These are phyloP conservation scores for Hyalella azteca DNA, from an alignment of 2,888 invertebrate species.

Conservation along the genomic window DNA sequence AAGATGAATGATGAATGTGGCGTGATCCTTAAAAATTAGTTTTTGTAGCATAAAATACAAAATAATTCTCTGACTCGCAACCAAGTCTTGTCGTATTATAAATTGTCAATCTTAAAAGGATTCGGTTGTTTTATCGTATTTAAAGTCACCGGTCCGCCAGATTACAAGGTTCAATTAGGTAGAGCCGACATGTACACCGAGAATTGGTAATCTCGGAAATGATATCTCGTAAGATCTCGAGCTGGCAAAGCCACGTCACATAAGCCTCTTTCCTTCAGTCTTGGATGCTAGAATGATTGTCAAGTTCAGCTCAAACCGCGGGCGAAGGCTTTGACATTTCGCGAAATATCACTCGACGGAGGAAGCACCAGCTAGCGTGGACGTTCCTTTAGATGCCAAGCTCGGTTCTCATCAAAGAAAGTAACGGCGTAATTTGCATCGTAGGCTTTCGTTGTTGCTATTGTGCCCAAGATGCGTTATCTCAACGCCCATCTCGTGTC, in stretches of 20 bases:
- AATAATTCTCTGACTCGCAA: too few relatives aligned
- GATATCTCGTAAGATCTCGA: background rate
- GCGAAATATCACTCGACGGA: background rate
- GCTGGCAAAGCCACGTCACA: background rate
- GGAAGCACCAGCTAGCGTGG: background rate
- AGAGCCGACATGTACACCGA: background rate
- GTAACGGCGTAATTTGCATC: conserved; percentile 24
- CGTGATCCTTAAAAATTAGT: too few relatives aligned
- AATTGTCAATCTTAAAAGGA: too few relatives aligned
- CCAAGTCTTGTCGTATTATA: too few relatives aligned
- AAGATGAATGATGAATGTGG: too few relatives aligned
- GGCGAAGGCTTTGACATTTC: background rate
- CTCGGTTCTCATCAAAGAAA: conserved; percentile 13
- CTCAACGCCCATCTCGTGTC: too few relatives aligned
- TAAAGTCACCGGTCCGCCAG: too few relatives aligned
- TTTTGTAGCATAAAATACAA: too few relatives aligned
- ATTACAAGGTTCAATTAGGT: too few relatives aligned
- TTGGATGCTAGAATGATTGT: background rate
- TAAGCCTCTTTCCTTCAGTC: background rate
- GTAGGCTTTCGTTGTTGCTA: background rate
- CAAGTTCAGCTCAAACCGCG: background rate
- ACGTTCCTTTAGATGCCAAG: background rate
- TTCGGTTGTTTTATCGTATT: too few relatives aligned
- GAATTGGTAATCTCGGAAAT: background rate
- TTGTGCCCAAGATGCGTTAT: conserved; percentile 18